These are phyloP conservation scores for Muscidifurax raptorellus DNA, from an alignment of 1,140 invertebrate genomes.

Conservation along the genomic window DNA sequence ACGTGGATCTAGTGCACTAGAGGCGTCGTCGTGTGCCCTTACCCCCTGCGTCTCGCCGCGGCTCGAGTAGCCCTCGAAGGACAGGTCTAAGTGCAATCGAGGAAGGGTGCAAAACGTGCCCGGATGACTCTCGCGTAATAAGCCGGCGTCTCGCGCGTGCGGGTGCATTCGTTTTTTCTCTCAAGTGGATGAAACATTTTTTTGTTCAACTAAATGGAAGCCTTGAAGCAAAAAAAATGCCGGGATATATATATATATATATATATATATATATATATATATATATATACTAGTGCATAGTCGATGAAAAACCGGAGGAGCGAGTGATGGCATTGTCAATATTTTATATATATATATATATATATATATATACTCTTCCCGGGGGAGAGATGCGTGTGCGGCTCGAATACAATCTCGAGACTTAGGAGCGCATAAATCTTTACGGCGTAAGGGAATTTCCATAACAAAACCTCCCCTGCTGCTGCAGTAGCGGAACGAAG, in stretches of 20 bases:
- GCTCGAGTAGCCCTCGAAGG: not conserved
- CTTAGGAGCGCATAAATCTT: not conserved
- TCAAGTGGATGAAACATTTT: not conserved
- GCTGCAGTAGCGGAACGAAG: not conserved
- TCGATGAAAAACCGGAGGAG: not conserved
- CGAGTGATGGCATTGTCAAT: not conserved
- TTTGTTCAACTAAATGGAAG: not conserved
- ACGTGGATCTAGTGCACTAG: slow-evolving; percentile 7
- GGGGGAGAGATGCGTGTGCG: not conserved
- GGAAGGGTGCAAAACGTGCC: slow-evolving; percentile 22
- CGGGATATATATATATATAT: not conserved
- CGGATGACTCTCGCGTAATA: not conserved
- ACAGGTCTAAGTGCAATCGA: slow-evolving; percentile 24
- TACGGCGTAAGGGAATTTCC: slow-evolving; percentile 17
- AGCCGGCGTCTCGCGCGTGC: slow-evolving; percentile 2
- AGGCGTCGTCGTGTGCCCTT: not conserved
- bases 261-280: not conserved
- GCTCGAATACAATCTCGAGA: not conserved
- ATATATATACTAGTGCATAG: not conserved
- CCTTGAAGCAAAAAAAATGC: too few species aligned
- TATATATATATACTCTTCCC: too few species aligned
- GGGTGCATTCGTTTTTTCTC: not conserved
- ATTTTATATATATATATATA: not conserved
- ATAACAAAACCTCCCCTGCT: slow-evolving; percentile 1
- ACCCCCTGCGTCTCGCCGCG: not conserved